Conservation (phyloP, 2,113 vertebrate genomes). For the Polyodon spathula region DNA sequence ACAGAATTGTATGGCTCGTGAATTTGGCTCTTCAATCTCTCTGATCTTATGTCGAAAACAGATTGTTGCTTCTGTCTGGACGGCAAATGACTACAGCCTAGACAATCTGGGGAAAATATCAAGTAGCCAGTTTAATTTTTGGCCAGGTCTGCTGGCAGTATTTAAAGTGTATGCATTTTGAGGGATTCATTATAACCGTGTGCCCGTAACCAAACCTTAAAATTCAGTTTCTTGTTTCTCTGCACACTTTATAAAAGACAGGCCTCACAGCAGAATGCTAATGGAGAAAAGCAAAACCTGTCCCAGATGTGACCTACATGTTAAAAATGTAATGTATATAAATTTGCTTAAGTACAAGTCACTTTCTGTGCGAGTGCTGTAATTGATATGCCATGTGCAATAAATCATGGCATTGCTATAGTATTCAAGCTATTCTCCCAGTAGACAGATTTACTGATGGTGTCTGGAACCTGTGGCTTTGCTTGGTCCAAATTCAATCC, state of each 20-base stretch:
- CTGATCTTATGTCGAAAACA: no score
- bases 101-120: no score
- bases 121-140: no score
- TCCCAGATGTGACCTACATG: constrained; percentile 35
- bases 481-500: not conserved
- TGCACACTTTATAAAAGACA: no score
- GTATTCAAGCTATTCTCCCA: constrained; percentile 38
- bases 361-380: constrained; percentile 34
- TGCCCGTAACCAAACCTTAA: no score
- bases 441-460: constrained; percentile 44
- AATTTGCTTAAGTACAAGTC: constrained; percentile 23
- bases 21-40: not conserved
- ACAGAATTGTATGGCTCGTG: not conserved
- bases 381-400: constrained; percentile 59
- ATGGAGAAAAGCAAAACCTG: constrained; percentile 15
- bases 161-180: no score
- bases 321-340: constrained; percentile 26
- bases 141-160: no score
- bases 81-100: not conserved
- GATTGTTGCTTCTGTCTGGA: not conserved
- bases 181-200: no score
- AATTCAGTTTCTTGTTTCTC: no score
- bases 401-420: constrained; percentile 42
- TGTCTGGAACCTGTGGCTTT: constrained; percentile 24
- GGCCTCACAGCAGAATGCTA: constrained; percentile 22